A percentile compares a stretch with the other conserved stretches of the same genome.
phyloP scores from a whole-genome alignment of 2,113 vertebrate genomes.

The Accipiter virgatus region DNA sequence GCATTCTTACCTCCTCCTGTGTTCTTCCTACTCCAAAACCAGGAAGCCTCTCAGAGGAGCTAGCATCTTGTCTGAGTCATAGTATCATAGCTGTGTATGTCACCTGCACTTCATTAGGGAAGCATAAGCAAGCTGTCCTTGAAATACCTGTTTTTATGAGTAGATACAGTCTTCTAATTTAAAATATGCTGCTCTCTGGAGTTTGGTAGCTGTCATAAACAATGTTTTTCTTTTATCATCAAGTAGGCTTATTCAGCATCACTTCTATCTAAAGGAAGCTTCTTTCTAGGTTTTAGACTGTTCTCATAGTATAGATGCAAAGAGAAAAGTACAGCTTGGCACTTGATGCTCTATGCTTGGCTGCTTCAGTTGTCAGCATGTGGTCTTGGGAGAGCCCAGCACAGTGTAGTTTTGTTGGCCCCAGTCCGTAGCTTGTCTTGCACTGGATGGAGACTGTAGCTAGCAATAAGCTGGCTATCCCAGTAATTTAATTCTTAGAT shows the following conservation, averaged over 20 bases:
- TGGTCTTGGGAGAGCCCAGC: neutral
- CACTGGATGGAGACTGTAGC: neutral
- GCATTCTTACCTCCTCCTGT: neutral
- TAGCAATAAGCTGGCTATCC: neutral
- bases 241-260: constrained; percentile 8
- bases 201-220: constrained; percentile 33
- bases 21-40: neutral
- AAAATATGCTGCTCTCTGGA: constrained; percentile 25
- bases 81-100: neutral
- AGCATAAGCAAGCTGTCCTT: constrained; percentile 29
- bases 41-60: neutral
- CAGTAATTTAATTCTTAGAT: neutral
- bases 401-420: neutral
- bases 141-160: constrained; percentile 49
- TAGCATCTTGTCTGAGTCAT: neutral
- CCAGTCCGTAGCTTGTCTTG: neutral
- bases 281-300: neutral
- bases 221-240: neutral
- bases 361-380: neutral
- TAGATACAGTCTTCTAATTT: constrained; percentile 16
- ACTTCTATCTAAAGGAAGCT: neutral
- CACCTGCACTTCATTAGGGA: constrained; percentile 28
- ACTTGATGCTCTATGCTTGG: neutral
- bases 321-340: neutral
- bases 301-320: neutral